Conservation (phyloP, 2,888 invertebrate genomes). For the Lordiphosa andalusiaca region DNA sequence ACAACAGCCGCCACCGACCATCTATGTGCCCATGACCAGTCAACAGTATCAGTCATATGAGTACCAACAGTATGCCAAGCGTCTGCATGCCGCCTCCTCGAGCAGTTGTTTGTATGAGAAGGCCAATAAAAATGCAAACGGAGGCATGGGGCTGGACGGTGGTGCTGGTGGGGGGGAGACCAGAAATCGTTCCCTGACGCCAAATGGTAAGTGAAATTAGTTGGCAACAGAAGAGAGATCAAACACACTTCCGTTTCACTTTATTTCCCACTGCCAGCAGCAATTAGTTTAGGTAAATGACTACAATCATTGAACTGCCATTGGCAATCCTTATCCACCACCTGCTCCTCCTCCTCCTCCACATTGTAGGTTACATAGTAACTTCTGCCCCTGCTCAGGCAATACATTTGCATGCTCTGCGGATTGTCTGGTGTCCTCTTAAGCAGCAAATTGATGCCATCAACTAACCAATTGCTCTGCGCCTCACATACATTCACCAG, state of each 20-base stretch:
- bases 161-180: constrained; percentile 18
- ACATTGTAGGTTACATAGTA: constrained; percentile 6
- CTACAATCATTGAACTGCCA: constrained; percentile 60
- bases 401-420: constrained; percentile 17
- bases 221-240: no score
- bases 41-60: constrained; percentile 1
- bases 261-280: neutral
- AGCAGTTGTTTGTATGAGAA: constrained; percentile 71
- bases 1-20: constrained; percentile 50
- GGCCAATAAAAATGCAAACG: constrained; percentile 18
- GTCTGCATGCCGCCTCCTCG: constrained; percentile 61
- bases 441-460: constrained; percentile 10
- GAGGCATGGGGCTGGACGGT: neutral
- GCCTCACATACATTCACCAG: constrained; percentile 37
- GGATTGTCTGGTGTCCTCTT: constrained; percentile 3
- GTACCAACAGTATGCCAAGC: constrained; percentile 71
- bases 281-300: constrained; percentile 19
- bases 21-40: constrained; percentile 55
- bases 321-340: constrained; percentile 20
- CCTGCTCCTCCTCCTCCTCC: neutral
- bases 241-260: neutral
- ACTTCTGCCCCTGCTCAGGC: constrained; percentile 21
- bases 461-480: constrained; percentile 23
- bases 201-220: constrained; percentile 62
- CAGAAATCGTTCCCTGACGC: constrained; percentile 48